phyloP scores from a whole-genome alignment of 1,140 invertebrate species.

The Sitodiplosis mosellana region DNA sequence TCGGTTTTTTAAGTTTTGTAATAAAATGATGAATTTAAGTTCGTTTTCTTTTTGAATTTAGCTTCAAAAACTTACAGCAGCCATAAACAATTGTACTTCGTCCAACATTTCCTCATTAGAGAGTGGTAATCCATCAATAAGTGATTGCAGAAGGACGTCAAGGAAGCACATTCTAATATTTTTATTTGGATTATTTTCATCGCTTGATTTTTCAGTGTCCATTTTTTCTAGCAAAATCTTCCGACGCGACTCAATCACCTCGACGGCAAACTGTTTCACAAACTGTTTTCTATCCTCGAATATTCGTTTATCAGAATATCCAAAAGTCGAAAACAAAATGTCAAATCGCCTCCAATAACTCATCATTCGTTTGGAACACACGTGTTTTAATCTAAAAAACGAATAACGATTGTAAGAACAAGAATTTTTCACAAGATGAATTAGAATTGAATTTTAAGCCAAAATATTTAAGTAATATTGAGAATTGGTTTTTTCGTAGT shows the following conservation, averaged over 20 bases:
- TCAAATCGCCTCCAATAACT: slow-evolving; percentile 11
- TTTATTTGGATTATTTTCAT: slow-evolving; percentile 11
- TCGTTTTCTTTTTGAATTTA: neutral
- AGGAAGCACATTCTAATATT: slow-evolving; percentile 42
- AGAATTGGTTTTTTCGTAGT: no score
- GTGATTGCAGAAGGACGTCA: slow-evolving; percentile 43
- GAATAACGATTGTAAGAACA: no score
- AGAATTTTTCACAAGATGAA: no score
- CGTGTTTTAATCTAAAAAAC: neutral
- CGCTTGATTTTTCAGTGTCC: neutral
- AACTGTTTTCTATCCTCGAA: slow-evolving; percentile 35
- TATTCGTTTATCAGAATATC: slow-evolving; percentile 25
- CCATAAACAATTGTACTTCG: slow-evolving; percentile 52
- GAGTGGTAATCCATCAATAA: slow-evolving; percentile 28
- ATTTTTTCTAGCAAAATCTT: slow-evolving; percentile 13
- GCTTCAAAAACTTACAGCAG: slow-evolving; percentile 31
- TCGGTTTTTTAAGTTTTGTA: no score
- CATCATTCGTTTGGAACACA: slow-evolving; percentile 11
- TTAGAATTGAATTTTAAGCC: no score
- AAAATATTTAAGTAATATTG: no score
- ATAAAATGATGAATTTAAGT: neutral
- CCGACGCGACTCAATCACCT: slow-evolving; percentile 28
- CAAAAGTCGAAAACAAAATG: slow-evolving; percentile 15
- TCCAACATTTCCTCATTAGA: slow-evolving; percentile 41
- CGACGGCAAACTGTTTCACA: slow-evolving; percentile 45